Evolutionary conservation across 1,140 invertebrate species (phyloP), one percentile per base, ranked within the genome.

Genomic region (Nomia melanderi): DNA sequence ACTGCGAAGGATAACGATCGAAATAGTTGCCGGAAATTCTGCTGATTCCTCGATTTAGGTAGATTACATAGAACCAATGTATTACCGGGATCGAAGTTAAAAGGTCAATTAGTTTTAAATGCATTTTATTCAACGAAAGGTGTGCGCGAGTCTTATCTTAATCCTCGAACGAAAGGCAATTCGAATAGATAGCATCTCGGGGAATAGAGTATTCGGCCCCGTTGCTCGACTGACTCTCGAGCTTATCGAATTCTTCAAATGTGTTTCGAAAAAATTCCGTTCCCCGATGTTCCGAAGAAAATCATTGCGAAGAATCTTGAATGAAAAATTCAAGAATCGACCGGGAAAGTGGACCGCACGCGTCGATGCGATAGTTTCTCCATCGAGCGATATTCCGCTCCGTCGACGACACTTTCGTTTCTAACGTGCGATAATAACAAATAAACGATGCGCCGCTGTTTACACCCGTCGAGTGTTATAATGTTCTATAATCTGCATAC

Each of bases 131-230:
- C 59, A 25, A 14, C 31, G 31, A 62, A 62, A 20, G 33, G 20
- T 25, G 31, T 23, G 33, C 9, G 9, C 20, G 23, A 36, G 59
- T 25, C 31, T 62, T 39, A 62, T 62, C 59, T 62, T 62, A 62
- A 62, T 62, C n/a, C 33, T 62, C 31, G 4, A 33, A 62, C 33
- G 31, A 36, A 62, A 36, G 31, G 12, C 31, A 23, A 62, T 62
- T 62, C 33, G n/a, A 62, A 62, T 39, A 39, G 20, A 23, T 62
- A 36, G 33, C 31, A 39, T 36, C 59, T 62, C 59, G 9, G 20
- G 54, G 27, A 31, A 29, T 6, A 29, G 54, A 31, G 14, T 57
- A 31, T 20, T 20, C 54, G 27, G 6, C 14, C 6, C 20, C 25
- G 53, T 4, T 54, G 53, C 54, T 31, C 14, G 20, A 31, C 27